A percentile compares a stretch with the other conserved stretches of the same genome.
These are phyloP conservation scores for Acanthopleura granulata DNA, from an alignment of 2,888 invertebrate genomes.

Conservation along the genomic window DNA sequence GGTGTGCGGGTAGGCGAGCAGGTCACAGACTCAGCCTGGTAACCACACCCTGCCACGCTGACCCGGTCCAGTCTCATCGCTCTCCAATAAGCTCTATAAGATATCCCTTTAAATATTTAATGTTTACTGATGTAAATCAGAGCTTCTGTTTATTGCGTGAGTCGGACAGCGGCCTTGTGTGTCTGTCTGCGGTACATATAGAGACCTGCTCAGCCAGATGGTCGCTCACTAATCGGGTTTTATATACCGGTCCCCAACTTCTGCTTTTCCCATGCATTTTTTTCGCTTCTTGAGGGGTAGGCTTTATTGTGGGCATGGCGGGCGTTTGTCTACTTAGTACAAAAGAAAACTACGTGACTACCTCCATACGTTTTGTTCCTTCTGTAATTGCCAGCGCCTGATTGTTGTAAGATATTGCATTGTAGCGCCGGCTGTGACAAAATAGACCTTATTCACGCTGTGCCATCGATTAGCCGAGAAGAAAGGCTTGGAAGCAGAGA, in stretches of 20 bases:
- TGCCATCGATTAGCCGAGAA: slow-evolving; percentile 16
- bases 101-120: slow-evolving; percentile 1
- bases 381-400: slow-evolving; percentile 12
- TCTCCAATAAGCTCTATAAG: not conserved
- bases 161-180: not conserved
- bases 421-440: slow-evolving; percentile 20
- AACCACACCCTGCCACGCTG: too few relatives aligned
- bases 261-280: slow-evolving; percentile 14
- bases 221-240: not conserved
- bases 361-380: slow-evolving; percentile 14
- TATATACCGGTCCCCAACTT: slow-evolving; percentile 1
- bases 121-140: slow-evolving; percentile 2
- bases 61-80: too few relatives aligned
- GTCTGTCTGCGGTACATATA: not conserved
- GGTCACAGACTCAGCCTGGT: too few relatives aligned
- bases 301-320: not conserved
- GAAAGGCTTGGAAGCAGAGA: not conserved
- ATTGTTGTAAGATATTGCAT: slow-evolving; percentile 20
- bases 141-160: not conserved
- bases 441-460: slow-evolving; percentile 19
- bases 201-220: not conserved
- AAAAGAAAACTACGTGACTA: slow-evolving; percentile 7
- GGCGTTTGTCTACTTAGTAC: slow-evolving; percentile 4
- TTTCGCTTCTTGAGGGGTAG: not conserved
- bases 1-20: too few relatives aligned